Conservation (phyloP, 2,797 vertebrate genomes). For the Anguilla pacifica region DNA sequence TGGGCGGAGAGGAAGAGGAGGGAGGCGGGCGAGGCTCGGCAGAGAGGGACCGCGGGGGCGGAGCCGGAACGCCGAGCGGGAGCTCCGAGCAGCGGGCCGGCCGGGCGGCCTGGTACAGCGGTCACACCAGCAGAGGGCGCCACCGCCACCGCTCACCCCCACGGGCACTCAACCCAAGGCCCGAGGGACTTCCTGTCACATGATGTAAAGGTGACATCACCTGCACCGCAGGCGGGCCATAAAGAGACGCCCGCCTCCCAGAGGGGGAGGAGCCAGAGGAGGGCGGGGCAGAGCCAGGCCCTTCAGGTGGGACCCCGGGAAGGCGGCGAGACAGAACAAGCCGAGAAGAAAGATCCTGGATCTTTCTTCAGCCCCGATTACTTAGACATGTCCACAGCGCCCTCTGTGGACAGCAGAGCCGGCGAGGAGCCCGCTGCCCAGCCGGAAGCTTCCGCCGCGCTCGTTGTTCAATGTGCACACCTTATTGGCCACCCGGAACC, state of each 20-base stretch:
- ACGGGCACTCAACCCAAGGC: background rate
- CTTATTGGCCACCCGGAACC: background rate
- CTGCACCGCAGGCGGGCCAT: background rate
- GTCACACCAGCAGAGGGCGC: background rate
- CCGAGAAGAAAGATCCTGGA: background rate
- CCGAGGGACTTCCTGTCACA: background rate
- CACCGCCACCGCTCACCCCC: background rate
- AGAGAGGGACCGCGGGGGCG: background rate
- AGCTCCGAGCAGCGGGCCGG: background rate
- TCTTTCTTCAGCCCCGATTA: background rate
- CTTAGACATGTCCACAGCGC: background rate
- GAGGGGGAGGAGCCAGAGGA: background rate
- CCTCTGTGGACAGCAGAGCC: background rate
- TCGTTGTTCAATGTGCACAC: background rate
- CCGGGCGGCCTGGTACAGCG: background rate
- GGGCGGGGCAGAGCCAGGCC: background rate
- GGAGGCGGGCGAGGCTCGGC: background rate
- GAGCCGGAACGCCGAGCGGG: background rate
- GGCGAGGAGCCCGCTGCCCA: background rate
- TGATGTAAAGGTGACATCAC: background rate
- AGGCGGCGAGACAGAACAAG: background rate
- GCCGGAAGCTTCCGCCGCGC: background rate
- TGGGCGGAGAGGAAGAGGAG: constrained; percentile 31
- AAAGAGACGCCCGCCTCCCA: background rate
- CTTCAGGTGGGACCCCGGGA: background rate